A percentile compares a stretch with the other conserved stretches of the same genome.
Evolutionary conservation across 2,797 vertebrate species (phyloP).

Genomic region (Thamnophis elegans): DNA sequence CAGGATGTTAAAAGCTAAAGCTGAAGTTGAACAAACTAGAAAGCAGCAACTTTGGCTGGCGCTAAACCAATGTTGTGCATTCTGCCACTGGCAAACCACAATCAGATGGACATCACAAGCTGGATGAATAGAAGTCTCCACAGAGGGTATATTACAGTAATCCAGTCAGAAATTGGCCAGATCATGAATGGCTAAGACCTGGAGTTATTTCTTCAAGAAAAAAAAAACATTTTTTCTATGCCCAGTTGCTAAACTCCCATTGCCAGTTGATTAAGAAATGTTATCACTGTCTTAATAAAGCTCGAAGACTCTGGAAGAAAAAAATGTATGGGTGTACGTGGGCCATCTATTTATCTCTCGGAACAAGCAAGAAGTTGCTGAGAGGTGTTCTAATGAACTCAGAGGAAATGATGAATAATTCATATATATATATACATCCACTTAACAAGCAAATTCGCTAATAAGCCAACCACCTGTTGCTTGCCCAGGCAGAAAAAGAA

Average conservation of each 20-base stretch:
- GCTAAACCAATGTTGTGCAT: background rate
- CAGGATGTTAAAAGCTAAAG: background rate
- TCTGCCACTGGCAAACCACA: background rate
- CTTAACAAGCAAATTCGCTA: constrained; percentile 61
- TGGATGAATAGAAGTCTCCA: background rate
- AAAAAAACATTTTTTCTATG: background rate
- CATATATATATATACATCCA: constrained; percentile 17
- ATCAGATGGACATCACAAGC: background rate
- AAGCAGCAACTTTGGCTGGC: background rate
- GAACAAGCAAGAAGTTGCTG: background rate
- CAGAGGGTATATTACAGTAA: background rate
- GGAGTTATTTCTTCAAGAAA: background rate
- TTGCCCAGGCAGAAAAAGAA: constrained; percentile 59
- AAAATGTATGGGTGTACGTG: background rate
- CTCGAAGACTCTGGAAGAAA: background rate
- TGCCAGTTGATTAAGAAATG: background rate
- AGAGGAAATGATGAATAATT: constrained; percentile 28
- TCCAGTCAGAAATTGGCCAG: background rate
- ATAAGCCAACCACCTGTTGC: constrained; percentile 67
- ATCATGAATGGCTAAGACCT: background rate
- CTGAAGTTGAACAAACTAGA: background rate
- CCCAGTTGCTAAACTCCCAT: background rate
- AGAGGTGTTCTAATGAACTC: background rate
- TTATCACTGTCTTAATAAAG: background rate
- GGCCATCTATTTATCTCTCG: background rate